phyloP scores from a whole-genome alignment of 2,888 invertebrate genomes.

The Hesperia comma region DNA sequence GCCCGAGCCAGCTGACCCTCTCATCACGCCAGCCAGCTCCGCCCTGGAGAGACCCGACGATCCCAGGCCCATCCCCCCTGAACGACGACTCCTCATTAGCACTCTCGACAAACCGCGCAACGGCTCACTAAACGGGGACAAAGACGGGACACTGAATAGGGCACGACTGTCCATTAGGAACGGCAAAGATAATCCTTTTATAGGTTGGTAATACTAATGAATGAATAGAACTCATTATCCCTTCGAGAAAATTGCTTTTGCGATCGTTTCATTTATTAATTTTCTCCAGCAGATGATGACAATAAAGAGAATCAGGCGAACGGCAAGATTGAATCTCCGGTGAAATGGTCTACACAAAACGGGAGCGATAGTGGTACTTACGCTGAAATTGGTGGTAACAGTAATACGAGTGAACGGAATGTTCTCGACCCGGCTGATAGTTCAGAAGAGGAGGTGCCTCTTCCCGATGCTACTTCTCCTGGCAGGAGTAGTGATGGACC shows the following conservation, averaged over 20 bases:
- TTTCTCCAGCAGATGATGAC: conserved; percentile 65
- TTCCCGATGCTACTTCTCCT: conserved; percentile 77
- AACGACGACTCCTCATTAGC: conserved; percentile 72
- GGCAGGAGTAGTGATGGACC: conserved; percentile 79
- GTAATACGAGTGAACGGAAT: conserved; percentile 74
- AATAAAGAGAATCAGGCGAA: conserved; percentile 81
- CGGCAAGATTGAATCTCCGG: conserved; percentile 76
- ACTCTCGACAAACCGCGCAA: conserved; percentile 77
- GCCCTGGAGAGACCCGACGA: conserved; percentile 69
- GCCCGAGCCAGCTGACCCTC: conserved; percentile 79
- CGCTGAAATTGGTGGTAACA: conserved; percentile 79
- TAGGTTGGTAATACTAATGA: conserved; percentile 56
- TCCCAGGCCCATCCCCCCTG: conserved; percentile 70
- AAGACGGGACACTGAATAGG: conserved; percentile 74
- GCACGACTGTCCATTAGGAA: conserved; percentile 75
- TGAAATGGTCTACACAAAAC: conserved; percentile 77
- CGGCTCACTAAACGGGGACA: conserved; percentile 73
- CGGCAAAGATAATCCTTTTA: conserved; percentile 78
- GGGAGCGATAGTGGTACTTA: conserved; percentile 81
- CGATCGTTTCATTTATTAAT: conserved; percentile 22
- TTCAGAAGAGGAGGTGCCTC: conserved; percentile 77
- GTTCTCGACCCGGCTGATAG: conserved; percentile 78
- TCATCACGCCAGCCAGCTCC: conserved; percentile 81
- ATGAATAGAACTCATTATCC: conserved; percentile 20
- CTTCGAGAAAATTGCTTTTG: conserved; percentile 21